Conservation (phyloP, 2,888 invertebrate species). For the Venusia cambrica region DNA sequence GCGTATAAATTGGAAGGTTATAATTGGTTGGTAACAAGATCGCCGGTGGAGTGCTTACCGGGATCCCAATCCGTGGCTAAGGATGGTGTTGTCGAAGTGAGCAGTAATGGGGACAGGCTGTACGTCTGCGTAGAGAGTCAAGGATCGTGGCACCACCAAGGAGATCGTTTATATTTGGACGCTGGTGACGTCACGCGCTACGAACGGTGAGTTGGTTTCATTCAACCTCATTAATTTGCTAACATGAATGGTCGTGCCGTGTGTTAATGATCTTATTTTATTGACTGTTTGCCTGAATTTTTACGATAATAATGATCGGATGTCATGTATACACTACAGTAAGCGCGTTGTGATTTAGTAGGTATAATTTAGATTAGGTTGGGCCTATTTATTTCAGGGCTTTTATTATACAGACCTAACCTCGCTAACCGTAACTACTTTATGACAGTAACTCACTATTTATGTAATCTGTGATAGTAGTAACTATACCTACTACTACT, state of each 20-base stretch:
- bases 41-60: conserved; percentile 44
- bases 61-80: conserved; percentile 40
- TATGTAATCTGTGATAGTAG: too few species aligned
- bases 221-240: conserved; percentile 14
- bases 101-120: conserved; percentile 42
- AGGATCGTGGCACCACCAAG: conserved; percentile 63
- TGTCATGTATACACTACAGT: too few species aligned
- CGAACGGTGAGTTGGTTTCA: conserved; percentile 50
- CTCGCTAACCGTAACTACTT: too few species aligned
- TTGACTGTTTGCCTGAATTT: too few species aligned
- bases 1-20: conserved; percentile 53
- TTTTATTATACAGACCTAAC: too few species aligned
- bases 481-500: too few species aligned
- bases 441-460: too few species aligned
- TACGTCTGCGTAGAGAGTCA: conserved; percentile 60
- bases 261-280: too few species aligned
- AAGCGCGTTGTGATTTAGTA: too few species aligned
- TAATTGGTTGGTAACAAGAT: conserved; percentile 62
- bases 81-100: conserved; percentile 43
- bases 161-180: conserved; percentile 64
- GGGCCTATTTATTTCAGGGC: too few species aligned
- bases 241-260: conserved; percentile 8
- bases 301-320: too few species aligned
- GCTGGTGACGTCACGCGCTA: conserved; percentile 64
- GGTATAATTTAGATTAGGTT: too few species aligned